Base-by-base conservation (phyloP, 2,888 invertebrate species). In the Drosophila cognata region DNA sequence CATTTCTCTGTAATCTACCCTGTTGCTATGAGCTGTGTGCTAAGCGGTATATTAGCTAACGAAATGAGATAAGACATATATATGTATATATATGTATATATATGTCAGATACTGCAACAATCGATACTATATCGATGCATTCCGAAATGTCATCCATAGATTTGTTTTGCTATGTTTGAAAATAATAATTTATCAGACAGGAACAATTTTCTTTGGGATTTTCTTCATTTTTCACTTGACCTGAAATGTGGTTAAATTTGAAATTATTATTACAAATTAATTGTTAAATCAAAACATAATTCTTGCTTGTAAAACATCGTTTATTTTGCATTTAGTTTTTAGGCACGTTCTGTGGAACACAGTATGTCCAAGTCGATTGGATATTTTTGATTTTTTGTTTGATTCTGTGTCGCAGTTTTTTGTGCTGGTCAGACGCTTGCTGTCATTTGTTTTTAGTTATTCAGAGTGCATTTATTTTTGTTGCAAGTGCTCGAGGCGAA, bases 361-460 rank as follows among this genome's bases (percentile, higher is more conserved):
- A 36, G 35, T 48, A 57, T 31, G 18, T 21, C 0, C 16, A 18
- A 28, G 55, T 59, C 48, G 38, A 2, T 46, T 25, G 4, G 25
- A 16, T 46, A 8, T 25, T 25, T 25, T 16, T 7, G 8, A 28
- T 7, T 4, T 36, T 21, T 16, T n/a, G 18, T 41, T n/a, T n/a
- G 28, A 38, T 67, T 41, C 25, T 60, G 1, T 31, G 41, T 35
- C 29, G n/a, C n/a, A 28, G 28, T 11, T 50, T 8, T 58, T 63
- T 67, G 57, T 48, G n/a, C 51, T 66, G 61, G 35, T 18, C 29
- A 65, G 65, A 70, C 61, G 63, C 72, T 71, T 69, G 64, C 61
- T 79, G 69, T 50, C 59, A 67, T 77, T 74, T 58, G 60, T 21
- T 62, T 80, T 71, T 74, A 71, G 81, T 81, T 77, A 77, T 79